Conservation (phyloP, 1,140 invertebrate genomes). For the Goniozus legneri region DNA sequence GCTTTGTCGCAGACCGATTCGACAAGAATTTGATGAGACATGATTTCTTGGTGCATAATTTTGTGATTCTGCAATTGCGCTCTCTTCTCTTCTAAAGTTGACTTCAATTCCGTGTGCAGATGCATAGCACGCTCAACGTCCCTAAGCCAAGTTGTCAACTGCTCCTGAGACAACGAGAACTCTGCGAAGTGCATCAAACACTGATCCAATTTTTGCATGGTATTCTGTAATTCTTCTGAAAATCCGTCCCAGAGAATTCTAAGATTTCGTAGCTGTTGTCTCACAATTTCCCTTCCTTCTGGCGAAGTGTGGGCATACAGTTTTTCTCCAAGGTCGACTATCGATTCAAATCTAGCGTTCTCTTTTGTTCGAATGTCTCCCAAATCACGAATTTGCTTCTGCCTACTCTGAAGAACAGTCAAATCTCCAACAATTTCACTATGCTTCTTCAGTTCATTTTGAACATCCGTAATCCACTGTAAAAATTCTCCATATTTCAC, state of each 20-base stretch:
- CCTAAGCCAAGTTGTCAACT: conserved; percentile 87
- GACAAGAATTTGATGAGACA: conserved; percentile 84
- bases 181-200: conserved; percentile 87
- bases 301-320: conserved; percentile 90
- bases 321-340: conserved; percentile 87
- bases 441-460: conserved; percentile 70
- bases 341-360: conserved; percentile 76
- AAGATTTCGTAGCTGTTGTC: conserved; percentile 82
- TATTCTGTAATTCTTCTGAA: conserved; percentile 75
- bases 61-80: conserved; percentile 92
- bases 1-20: conserved; percentile 91
- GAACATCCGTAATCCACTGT: conserved; percentile 69
- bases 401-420: conserved; percentile 77
- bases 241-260: conserved; percentile 84
- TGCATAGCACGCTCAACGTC: conserved; percentile 90
- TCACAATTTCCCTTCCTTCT: conserved; percentile 86
- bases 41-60: conserved; percentile 93
- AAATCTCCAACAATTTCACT: conserved; percentile 86
- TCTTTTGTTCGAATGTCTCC: conserved; percentile 78
- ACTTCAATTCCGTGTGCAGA: conserved; percentile 85
- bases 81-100: conserved; percentile 88
- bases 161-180: conserved; percentile 82
- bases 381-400: conserved; percentile 78
- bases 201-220: conserved; percentile 79
- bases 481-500: conserved; percentile 72